A percentile compares a stretch with the other conserved stretches of the same genome.
Evolutionary conservation across 2,888 invertebrate genomes (phyloP).

Genomic region (Julus scanicus): DNA sequence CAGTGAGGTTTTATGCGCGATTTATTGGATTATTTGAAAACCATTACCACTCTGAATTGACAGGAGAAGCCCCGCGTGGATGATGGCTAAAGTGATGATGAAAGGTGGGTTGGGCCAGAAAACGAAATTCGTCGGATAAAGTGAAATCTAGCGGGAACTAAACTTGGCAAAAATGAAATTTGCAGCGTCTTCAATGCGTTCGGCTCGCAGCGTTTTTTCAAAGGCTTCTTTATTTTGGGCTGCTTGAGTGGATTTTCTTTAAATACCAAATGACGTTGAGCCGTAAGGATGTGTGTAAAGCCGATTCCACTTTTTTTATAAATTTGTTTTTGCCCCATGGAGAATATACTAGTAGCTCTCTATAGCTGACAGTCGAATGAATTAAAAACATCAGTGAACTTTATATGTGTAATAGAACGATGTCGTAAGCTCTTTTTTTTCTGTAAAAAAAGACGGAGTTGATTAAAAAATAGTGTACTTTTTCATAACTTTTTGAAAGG

Average conservation of each 20-base stretch:
- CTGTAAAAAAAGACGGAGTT: no score
- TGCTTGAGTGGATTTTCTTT: not conserved
- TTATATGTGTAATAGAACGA: no score
- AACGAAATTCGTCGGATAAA: not conserved
- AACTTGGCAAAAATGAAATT: not conserved
- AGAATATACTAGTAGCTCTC: no score
- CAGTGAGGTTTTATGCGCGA: slow-evolving; percentile 19
- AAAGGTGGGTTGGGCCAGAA: not conserved
- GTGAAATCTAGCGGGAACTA: not conserved
- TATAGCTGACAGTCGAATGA: no score
- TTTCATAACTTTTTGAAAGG: no score
- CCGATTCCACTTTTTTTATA: no score
- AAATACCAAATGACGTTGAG: no score
- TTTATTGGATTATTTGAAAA: slow-evolving; percentile 33
- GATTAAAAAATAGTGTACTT: no score
- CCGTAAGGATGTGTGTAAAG: no score
- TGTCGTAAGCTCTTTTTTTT: no score
- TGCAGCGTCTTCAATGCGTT: not conserved
- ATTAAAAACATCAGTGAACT: no score
- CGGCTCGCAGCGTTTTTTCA: not conserved
- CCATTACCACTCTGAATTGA: slow-evolving; percentile 18
- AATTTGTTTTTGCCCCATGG: no score
- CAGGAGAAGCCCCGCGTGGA: not conserved
- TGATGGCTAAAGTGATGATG: slow-evolving; percentile 5
- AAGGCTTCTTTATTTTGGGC: not conserved